Evolutionary conservation across 2,113 vertebrate species (phyloP).

Genomic region (Anseranas semipalmata): DNA sequence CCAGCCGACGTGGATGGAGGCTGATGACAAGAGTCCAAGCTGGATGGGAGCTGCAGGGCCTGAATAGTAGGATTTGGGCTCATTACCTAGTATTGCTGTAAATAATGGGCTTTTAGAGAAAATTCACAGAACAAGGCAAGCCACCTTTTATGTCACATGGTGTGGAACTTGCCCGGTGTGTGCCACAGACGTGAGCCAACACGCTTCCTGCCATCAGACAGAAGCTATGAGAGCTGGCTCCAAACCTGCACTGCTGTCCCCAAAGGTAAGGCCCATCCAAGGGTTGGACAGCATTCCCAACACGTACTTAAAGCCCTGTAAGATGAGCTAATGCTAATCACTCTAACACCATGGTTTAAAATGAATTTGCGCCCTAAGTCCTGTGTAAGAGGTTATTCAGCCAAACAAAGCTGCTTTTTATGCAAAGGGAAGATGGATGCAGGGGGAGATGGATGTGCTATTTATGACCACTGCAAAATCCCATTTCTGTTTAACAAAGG

Average conservation of each 20-base stretch:
- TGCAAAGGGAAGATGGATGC: neutral
- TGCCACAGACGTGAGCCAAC: neutral
- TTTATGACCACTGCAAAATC: neutral
- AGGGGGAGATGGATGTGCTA: neutral
- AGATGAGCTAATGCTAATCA: neutral
- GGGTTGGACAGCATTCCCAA: neutral
- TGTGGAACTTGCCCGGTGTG: neutral
- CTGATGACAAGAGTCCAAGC: neutral
- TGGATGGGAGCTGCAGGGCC: neutral
- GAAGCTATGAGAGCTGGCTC: neutral
- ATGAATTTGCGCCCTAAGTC: neutral
- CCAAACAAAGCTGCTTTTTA: neutral
- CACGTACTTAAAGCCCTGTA: neutral
- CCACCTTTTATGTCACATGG: neutral
- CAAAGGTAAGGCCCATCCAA: too few relatives aligned
- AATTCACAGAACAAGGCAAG: neutral
- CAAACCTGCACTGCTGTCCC: neutral
- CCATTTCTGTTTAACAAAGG: neutral
- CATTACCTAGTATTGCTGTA: neutral
- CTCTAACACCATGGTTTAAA: neutral
- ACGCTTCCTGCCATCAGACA: neutral
- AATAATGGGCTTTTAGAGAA: neutral
- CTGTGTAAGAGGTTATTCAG: neutral
- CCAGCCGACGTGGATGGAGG: neutral
- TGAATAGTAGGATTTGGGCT: neutral